phyloP scores from a whole-genome alignment of 2,888 invertebrate genomes.

The Ganaspis brasiliensis region DNA sequence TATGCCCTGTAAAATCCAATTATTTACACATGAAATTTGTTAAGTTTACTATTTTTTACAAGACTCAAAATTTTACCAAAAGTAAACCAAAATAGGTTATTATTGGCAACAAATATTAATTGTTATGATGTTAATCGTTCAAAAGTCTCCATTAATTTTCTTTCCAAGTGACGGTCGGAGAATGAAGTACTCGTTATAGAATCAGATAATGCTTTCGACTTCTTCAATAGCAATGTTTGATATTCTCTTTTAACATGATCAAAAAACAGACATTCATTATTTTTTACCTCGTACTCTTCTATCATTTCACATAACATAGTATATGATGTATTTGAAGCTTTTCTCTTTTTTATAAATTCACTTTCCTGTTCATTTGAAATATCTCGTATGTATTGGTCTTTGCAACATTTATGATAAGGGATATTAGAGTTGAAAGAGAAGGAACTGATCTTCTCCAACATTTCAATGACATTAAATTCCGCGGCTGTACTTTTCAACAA shows the following conservation, averaged over 20 bases:
- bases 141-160: constrained; percentile 64
- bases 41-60: too few relatives aligned
- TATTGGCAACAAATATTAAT: too few relatives aligned
- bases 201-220: constrained; percentile 61
- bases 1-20: too few relatives aligned
- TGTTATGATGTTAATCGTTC: too few relatives aligned
- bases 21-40: too few relatives aligned
- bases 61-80: too few relatives aligned
- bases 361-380: constrained; percentile 24
- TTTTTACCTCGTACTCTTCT: constrained; percentile 62
- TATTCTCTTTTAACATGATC: constrained; percentile 66
- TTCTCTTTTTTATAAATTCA: constrained; percentile 58
- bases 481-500: constrained; percentile 39
- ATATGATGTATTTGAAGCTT: constrained; percentile 62
- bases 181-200: constrained; percentile 64
- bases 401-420: constrained; percentile 43
- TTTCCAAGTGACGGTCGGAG: constrained; percentile 48
- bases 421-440: constrained; percentile 40
- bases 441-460: constrained; percentile 46
- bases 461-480: constrained; percentile 35
- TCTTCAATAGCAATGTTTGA: constrained; percentile 57
- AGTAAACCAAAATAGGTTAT: too few relatives aligned
- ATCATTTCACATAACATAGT: constrained; percentile 62
- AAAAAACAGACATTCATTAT: constrained; percentile 67
- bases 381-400: constrained; percentile 40